These are phyloP conservation scores for Brachymystax lenok DNA, from an alignment of 2,797 vertebrate species.

Conservation along the genomic window DNA sequence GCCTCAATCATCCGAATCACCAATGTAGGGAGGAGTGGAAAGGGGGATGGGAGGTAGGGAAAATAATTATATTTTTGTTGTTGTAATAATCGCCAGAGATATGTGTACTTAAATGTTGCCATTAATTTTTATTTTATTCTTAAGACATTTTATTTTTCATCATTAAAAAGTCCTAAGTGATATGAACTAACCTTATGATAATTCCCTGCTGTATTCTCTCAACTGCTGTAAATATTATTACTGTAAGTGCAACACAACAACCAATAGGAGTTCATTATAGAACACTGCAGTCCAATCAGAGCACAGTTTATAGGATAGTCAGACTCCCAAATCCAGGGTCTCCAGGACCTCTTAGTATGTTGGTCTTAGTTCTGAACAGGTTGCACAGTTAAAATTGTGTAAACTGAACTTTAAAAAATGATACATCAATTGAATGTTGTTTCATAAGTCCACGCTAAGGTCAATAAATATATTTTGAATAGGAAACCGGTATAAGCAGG, in stretches of 20 bases:
- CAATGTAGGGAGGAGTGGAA: constrained; percentile 1
- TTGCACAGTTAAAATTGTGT: background rate
- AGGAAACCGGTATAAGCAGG: background rate
- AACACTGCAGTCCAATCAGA: constrained; percentile 8
- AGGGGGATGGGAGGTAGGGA: background rate
- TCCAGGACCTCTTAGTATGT: background rate
- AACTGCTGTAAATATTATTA: constrained; percentile 38
- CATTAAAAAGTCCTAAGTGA: constrained; percentile 15
- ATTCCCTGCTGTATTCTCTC: constrained; percentile 39
- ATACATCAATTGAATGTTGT: background rate
- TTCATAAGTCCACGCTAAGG: background rate
- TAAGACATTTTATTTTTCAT: constrained; percentile 32
- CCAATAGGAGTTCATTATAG: constrained; percentile 2
- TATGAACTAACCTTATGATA: constrained; percentile 39
- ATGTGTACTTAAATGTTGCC: constrained; percentile 36
- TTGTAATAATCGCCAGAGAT: constrained; percentile 39
- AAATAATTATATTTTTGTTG: constrained; percentile 37
- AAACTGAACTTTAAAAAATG: background rate
- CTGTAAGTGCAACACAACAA: constrained; percentile 4
- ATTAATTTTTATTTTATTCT: constrained; percentile 32
- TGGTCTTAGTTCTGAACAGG: background rate
- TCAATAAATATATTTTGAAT: background rate
- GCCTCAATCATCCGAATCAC: constrained; percentile 3
- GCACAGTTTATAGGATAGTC: background rate
- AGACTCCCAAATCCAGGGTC: background rate